These are phyloP conservation scores for Brachypterus glaber DNA, from an alignment of 2,888 invertebrate genomes.

Conservation along the genomic window DNA sequence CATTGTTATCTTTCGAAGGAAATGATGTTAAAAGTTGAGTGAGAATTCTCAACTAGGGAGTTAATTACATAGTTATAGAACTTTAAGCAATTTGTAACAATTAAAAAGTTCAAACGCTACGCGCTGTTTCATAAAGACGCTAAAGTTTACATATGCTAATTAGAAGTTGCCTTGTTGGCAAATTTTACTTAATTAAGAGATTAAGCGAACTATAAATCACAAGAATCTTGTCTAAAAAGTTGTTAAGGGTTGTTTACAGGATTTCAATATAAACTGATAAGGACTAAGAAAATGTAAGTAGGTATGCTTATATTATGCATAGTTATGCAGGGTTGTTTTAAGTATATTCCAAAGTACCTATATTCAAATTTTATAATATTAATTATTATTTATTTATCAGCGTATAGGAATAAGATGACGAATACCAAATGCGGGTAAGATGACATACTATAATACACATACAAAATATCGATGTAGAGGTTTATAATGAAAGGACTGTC, in stretches of 20 bases:
- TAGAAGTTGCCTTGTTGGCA: constrained; percentile 39
- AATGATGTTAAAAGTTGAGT: constrained; percentile 17
- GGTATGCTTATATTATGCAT: too few species aligned
- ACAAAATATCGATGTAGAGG: too few species aligned
- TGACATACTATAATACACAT: too few species aligned
- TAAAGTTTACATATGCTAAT: constrained; percentile 43
- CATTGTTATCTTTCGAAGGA: constrained; percentile 11
- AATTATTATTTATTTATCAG: too few species aligned
- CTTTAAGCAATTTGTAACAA: constrained; percentile 38
- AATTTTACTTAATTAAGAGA: constrained; percentile 37
- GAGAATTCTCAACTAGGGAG: constrained; percentile 19
- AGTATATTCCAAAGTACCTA: too few species aligned
- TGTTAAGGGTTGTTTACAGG: constrained; percentile 21
- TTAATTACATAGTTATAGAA: constrained; percentile 31
- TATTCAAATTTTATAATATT: too few species aligned
- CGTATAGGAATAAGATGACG: too few species aligned
- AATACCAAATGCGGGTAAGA: too few species aligned
- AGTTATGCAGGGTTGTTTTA: too few species aligned
- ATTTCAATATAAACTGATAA: constrained; percentile 17
- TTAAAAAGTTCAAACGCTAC: constrained; percentile 33
- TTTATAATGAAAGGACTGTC: too few species aligned
- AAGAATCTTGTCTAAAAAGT: constrained; percentile 28
- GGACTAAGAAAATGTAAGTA: constrained; percentile 7
- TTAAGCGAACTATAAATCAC: constrained; percentile 35
- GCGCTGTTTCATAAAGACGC: constrained; percentile 33